A percentile compares a stretch with the other conserved stretches of the same genome.
Conservation (phyloP, 2,888 invertebrate species). For the Helleia helle region DNA sequence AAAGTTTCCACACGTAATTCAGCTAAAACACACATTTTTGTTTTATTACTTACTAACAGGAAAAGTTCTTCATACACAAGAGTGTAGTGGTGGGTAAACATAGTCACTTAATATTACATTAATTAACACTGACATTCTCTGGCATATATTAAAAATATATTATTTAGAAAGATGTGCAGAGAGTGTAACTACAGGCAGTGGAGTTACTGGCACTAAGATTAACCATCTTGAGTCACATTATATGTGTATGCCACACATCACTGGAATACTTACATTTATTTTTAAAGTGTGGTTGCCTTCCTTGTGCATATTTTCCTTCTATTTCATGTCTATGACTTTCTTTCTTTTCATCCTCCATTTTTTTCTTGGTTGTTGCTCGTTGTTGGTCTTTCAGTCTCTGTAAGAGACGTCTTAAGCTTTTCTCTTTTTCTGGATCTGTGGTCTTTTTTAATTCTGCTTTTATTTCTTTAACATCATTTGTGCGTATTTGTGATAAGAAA, state of each 20-base stretch:
- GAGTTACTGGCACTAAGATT: too few species aligned
- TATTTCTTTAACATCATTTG: conserved; percentile 79
- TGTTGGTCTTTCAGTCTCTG: conserved; percentile 87
- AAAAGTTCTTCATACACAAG: not conserved
- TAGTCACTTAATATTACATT: too few species aligned
- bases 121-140: too few species aligned
- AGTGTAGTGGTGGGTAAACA: too few species aligned
- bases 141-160: too few species aligned
- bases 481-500: conserved; percentile 82
- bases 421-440: conserved; percentile 75
- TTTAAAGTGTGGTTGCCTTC: conserved; percentile 80
- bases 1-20: conserved; percentile 83
- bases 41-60: not conserved
- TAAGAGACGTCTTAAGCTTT: conserved; percentile 79
- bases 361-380: conserved; percentile 74
- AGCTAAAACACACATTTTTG: conserved; percentile 70
- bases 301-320: conserved; percentile 72
- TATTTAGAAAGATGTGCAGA: too few species aligned
- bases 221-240: too few species aligned
- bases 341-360: conserved; percentile 59
- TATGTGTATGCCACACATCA: too few species aligned
- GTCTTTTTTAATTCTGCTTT: conserved; percentile 76
- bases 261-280: conserved; percentile 49
- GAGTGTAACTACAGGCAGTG: too few species aligned
- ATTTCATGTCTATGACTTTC: conserved; percentile 70